phyloP scores from a whole-genome alignment of 2,888 invertebrate genomes.

The Scelioninae gen. 1 region DNA sequence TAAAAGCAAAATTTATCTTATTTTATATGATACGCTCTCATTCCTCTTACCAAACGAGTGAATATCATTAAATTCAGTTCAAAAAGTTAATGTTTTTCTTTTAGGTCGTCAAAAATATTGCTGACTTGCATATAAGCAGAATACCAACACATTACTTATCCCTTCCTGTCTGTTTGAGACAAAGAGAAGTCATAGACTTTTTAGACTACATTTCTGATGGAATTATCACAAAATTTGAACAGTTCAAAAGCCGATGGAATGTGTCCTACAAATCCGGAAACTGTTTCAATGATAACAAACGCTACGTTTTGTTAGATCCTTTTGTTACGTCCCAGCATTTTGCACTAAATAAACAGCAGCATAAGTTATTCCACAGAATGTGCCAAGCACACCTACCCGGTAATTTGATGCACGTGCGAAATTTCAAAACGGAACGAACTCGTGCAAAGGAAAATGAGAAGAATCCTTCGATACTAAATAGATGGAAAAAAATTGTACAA shows the following conservation, averaged over 20 bases:
- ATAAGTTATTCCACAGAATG: slow-evolving; percentile 72
- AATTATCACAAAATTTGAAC: no score
- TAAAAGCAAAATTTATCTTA: no score
- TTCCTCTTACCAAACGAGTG: no score
- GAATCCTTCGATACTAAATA: slow-evolving; percentile 86
- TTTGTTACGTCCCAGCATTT: slow-evolving; percentile 71
- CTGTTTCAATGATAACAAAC: slow-evolving; percentile 81
- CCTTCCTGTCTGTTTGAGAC: slow-evolving; percentile 71
- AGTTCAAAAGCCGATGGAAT: no score
- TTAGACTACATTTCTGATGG: no score
- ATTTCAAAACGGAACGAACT: slow-evolving; percentile 92
- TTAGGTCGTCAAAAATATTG: slow-evolving; percentile 78
- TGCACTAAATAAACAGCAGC: slow-evolving; percentile 71
- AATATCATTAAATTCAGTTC: no score
- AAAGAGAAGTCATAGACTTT: no score
- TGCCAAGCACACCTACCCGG: slow-evolving; percentile 67
- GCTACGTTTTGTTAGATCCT: slow-evolving; percentile 73
- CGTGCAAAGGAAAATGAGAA: slow-evolving; percentile 89
- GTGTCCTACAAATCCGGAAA: slow-evolving; percentile 79
- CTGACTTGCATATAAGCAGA: slow-evolving; percentile 74
- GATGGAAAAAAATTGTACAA: slow-evolving; percentile 71
- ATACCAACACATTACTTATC: slow-evolving; percentile 73
- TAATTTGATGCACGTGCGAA: slow-evolving; percentile 87
- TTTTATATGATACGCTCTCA: no score
- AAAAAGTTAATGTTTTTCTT: no score